Evolutionary conservation across 2,888 invertebrate genomes (phyloP), one percentile per base, ranked within the genome.

Genomic region (Parnassius apollo): DNA sequence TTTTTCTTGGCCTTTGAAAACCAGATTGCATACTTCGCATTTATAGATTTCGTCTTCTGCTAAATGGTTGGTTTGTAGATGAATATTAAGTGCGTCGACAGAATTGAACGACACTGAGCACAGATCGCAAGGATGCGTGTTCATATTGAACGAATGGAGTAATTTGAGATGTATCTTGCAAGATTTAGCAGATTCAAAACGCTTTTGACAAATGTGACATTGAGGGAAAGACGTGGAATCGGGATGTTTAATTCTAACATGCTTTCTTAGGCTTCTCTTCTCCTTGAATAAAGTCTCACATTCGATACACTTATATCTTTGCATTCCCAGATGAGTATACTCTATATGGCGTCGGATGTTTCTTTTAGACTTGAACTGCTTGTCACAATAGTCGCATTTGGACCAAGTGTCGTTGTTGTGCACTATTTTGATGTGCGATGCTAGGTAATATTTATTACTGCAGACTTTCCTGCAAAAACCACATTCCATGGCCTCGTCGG

Each of bases 251-350:
- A 81, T 78, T 0, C 89, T 72, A 0, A 90, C 84, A 59, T 90
- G 89, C 42, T 89, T 90, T 0, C 90, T 66, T 1, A 90, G 65
- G 54, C 85, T 89, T 0, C 89, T 70, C 65, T 88, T 88, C 59
- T 89, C 89, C 75, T 89, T 90, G 50, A 89, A 89, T 0, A 88
- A 64, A 0, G 85, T 86, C 22, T 85, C 88, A 10, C 89, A 90
- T 65, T 88, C 88, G 0, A 86, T 75, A 57, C 89, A 90, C 56
- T 86, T 89, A 58, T 88, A 78, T 45, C 88, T 70, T 59, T 85
- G 84, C 80, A 83, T 86, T 0, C 88, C 88, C 45, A 86, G 68
- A 71, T 90, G 90, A 0, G 85, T 87, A 18, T 84, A 84, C 57
- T 88, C 88, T 0, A 88, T 87, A 48, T 89, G 89, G 0, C 88